Percentiles rank a stretch among this genome's conserved stretches.
phyloP scores from a whole-genome alignment of 2,888 invertebrate genomes.

The Uloborus plumipes region DNA sequence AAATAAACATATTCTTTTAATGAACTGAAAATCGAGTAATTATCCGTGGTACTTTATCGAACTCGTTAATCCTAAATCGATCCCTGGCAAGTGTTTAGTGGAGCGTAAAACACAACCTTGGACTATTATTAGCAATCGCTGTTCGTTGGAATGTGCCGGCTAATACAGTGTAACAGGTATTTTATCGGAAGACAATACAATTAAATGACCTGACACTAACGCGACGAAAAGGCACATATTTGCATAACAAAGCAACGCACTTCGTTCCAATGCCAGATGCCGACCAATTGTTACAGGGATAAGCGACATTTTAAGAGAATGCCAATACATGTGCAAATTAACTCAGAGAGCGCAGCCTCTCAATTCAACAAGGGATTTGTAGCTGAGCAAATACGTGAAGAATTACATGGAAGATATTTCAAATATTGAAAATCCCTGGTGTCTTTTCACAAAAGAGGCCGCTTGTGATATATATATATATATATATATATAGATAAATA shows the following conservation, averaged over 20 bases:
- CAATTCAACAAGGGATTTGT: conserved; percentile 7
- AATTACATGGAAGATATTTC: conserved; percentile 3
- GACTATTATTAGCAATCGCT: too few relatives aligned
- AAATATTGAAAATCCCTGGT: conserved; percentile 10
- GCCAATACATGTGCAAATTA: conserved; percentile 18
- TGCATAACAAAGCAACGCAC: conserved; percentile 15
- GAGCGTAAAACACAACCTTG: too few relatives aligned
- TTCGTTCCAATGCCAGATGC: not conserved
- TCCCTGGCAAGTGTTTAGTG: too few relatives aligned
- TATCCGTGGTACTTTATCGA: too few relatives aligned
- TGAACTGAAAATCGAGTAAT: too few relatives aligned
- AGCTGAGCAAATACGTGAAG: conserved; percentile 7
- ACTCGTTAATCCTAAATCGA: too few relatives aligned
- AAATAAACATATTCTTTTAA: too few relatives aligned
- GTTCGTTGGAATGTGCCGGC: too few relatives aligned
- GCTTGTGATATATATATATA: conserved; percentile 5
- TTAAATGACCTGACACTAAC: conserved; percentile 9
- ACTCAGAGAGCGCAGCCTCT: not conserved
- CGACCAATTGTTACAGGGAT: not conserved
- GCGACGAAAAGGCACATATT: conserved; percentile 2
- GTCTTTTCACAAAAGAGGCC: conserved; percentile 13
- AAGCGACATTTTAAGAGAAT: conserved; percentile 10
- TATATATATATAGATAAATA: conserved; percentile 9
- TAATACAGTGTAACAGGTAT: not conserved
- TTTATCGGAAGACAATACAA: conserved; percentile 9